A percentile compares a stretch with the other conserved stretches of the same genome.
These are phyloP conservation scores for Nomada ruficornis DNA, from an alignment of 2,888 invertebrate species.

Conservation along the genomic window DNA sequence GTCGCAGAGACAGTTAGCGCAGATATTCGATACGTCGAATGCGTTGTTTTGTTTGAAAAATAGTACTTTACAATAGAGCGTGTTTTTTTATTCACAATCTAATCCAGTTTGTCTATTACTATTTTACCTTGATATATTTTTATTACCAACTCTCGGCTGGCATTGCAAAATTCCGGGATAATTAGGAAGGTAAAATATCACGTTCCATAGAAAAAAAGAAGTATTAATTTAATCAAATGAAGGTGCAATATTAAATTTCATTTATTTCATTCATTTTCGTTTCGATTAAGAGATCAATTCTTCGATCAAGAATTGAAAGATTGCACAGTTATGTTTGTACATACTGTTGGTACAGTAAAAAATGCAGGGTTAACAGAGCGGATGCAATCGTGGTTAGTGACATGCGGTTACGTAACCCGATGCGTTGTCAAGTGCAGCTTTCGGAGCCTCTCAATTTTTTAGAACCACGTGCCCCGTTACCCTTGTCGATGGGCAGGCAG, in stretches of 20 bases:
- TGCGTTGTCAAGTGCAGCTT: conserved; percentile 37
- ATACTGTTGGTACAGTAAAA: not conserved
- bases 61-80: not conserved
- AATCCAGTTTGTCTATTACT: too few relatives aligned
- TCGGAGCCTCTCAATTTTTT: conserved; percentile 48
- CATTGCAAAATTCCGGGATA: too few relatives aligned
- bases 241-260: too few relatives aligned
- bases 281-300: too few relatives aligned
- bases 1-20: conserved; percentile 5
- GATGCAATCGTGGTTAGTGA: conserved; percentile 1
- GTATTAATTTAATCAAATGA: too few relatives aligned
- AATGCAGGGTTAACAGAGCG: not conserved
- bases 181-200: too few relatives aligned
- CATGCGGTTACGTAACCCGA: conserved; percentile 22
- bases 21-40: conserved; percentile 1
- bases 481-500: conserved; percentile 36
- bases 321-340: not conserved
- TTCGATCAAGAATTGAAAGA: not conserved
- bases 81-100: not conserved
- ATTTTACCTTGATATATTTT: too few relatives aligned
- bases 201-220: too few relatives aligned
- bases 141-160: too few relatives aligned
- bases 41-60: not conserved
- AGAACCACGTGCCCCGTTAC: conserved; percentile 27
- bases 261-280: too few relatives aligned